Evolutionary conservation across 2,113 vertebrate genomes (phyloP).

Genomic region (Fregetta grallaria): DNA sequence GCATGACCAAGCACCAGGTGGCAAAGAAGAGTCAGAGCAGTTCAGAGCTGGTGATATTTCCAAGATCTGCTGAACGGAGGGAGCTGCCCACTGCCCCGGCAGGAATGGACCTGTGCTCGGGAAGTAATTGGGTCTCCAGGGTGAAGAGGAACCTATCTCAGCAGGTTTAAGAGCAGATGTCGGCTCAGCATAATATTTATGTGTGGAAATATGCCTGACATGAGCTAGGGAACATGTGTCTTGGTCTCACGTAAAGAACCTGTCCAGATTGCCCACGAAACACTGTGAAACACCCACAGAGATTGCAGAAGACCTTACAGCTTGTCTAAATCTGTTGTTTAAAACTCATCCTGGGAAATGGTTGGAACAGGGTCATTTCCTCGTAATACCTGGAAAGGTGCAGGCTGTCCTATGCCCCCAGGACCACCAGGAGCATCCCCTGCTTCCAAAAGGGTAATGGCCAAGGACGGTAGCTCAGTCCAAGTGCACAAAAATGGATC

Average conservation of each 20-base stretch:
- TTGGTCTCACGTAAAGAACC: neutral
- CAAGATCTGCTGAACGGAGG: neutral
- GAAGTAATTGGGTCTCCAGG: neutral
- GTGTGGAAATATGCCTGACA: neutral
- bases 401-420: neutral
- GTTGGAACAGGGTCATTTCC: neutral
- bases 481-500: neutral
- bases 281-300: neutral
- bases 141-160: neutral
- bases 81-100: neutral
- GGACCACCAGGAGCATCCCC: neutral
- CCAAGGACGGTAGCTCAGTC: neutral
- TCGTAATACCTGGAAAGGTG: rapidly evolving
- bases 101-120: neutral
- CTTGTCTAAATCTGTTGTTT: neutral
- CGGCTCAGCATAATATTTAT: neutral
- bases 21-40: neutral
- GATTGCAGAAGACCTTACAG: neutral
- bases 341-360: neutral
- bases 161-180: neutral
- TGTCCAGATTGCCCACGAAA: neutral
- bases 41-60: neutral
- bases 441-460: neutral
- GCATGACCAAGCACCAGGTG: rapidly evolving
- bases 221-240: neutral